phyloP scores from a whole-genome alignment of 2,113 vertebrate genomes.

The Eulemur macaco region DNA sequence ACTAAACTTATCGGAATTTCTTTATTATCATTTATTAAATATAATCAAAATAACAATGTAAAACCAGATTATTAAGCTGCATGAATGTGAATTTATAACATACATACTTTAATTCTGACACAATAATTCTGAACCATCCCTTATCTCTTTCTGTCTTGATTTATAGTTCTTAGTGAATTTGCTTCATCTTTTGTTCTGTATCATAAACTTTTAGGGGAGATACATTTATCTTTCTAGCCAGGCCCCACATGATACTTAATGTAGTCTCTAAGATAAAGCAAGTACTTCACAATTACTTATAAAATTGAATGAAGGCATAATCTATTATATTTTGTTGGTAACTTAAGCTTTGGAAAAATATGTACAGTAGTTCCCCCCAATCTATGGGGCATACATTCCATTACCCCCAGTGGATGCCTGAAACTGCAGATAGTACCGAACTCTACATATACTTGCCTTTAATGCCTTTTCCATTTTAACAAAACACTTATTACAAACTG shows the following conservation, averaged over 20 bases:
- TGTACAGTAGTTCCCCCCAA: background rate
- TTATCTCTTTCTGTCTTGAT: background rate
- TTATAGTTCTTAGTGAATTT: slow-evolving; percentile 21
- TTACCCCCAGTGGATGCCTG: background rate
- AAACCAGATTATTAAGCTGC: slow-evolving; percentile 1
- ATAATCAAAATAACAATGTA: slow-evolving; percentile 4
- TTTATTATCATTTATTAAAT: slow-evolving; percentile 29
- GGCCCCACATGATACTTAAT: background rate
- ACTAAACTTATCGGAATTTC: background rate
- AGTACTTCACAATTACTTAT: background rate
- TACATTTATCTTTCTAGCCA: background rate
- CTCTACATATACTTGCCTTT: no score
- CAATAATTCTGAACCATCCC: background rate
- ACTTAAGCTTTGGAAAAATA: background rate
- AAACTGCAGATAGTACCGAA: background rate
- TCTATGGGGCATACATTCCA: background rate
- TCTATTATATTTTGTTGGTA: background rate
- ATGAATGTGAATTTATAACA: slow-evolving; percentile 9
- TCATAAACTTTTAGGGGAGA: background rate
- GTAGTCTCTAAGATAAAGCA: background rate
- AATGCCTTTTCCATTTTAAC: background rate
- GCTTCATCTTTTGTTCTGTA: background rate
- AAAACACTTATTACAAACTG: background rate
- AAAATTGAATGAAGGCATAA: background rate
- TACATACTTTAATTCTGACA: background rate